Conservation (phyloP, 2,797 vertebrate genomes). For the Tympanoctomys barrerae region DNA sequence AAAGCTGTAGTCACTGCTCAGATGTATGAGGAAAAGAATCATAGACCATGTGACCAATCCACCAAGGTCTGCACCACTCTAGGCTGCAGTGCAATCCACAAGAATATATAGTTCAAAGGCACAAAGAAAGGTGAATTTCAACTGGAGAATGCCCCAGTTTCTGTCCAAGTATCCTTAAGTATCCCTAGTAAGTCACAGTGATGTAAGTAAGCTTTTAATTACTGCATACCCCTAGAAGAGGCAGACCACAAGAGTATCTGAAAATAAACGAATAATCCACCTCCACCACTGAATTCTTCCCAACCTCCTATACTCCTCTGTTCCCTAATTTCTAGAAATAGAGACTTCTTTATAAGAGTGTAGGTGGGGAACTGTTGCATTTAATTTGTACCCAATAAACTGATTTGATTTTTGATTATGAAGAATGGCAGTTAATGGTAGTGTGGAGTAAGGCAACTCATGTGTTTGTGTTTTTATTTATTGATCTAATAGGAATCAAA, state of each 20-base stretch:
- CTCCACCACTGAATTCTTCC: neutral
- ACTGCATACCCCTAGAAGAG: neutral
- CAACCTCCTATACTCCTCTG: neutral
- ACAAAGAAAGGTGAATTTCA: neutral
- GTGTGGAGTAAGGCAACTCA: neutral
- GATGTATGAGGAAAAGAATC: neutral
- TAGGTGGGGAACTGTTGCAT: neutral
- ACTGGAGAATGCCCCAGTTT: neutral
- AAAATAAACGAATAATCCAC: neutral
- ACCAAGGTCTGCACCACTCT: neutral
- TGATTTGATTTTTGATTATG: neutral
- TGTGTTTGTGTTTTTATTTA: neutral
- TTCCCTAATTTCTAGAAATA: slow-evolving; percentile 5
- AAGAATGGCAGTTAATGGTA: neutral
- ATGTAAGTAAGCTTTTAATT: neutral
- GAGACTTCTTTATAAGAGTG: neutral
- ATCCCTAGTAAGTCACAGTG: neutral
- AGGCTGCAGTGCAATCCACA: neutral
- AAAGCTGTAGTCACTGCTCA: neutral
- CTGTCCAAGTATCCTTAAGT: neutral
- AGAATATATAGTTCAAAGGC: neutral
- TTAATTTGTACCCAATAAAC: neutral
- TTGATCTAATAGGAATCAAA: neutral
- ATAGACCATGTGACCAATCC: neutral
- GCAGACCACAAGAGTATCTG: neutral